phyloP scores from a whole-genome alignment of 1,140 invertebrate genomes.

The Eufriesea mexicana region DNA sequence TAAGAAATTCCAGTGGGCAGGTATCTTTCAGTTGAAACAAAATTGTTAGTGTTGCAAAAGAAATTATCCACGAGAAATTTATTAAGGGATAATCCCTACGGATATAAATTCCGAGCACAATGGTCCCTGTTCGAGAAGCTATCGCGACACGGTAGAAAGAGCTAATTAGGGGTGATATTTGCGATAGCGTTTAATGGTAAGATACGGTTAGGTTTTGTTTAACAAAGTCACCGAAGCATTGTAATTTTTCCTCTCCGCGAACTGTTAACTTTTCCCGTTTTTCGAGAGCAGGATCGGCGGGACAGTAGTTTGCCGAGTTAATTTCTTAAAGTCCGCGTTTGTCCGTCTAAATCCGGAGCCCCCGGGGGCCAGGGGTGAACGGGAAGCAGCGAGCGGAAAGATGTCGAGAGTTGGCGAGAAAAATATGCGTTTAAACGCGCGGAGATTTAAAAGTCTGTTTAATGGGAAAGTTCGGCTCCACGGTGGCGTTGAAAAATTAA shows the following conservation, averaged over 20 bases:
- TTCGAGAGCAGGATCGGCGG: background rate
- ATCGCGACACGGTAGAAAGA: no score
- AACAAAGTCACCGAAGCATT: background rate
- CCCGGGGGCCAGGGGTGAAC: background rate
- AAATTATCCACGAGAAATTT: no score
- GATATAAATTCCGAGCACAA: no score
- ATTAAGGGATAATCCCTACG: no score
- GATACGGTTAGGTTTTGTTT: background rate
- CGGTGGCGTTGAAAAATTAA: background rate
- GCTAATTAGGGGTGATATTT: no score
- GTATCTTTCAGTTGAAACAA: no score
- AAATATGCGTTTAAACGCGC: background rate
- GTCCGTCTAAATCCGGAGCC: slow-evolving; percentile 5
- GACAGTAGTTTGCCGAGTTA: slow-evolving; percentile 32
- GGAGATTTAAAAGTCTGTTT: slow-evolving; percentile 1
- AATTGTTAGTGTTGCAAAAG: no score
- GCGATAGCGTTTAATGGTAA: background rate
- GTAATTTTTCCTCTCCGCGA: slow-evolving; percentile 9
- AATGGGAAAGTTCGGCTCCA: background rate
- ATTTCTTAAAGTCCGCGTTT: slow-evolving; percentile 35
- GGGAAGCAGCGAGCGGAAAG: no score
- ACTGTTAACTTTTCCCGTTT: background rate
- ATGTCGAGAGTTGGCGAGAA: background rate
- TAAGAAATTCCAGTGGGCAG: no score
- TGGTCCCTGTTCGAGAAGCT: no score